Evolutionary conservation across 2,888 invertebrate species (phyloP), one percentile per base, ranked within the genome.

Genomic region (Pollenia griseotomentosa): DNA sequence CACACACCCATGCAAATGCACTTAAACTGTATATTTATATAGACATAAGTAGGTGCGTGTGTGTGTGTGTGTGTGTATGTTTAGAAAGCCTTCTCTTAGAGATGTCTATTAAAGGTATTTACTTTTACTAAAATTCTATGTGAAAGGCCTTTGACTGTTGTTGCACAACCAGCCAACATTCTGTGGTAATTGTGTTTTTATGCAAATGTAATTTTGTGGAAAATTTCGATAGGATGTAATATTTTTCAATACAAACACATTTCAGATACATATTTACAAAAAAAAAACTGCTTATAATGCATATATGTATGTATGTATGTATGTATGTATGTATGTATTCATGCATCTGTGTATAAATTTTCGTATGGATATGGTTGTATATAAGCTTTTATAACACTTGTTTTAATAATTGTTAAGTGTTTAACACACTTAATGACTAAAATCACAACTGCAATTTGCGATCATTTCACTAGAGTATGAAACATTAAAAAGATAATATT

Each of bases 131-230:
- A 75, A 75, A 85, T 68, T 77, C 55, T 71, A 77, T 55, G 53
- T 79, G 61, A 73, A 59, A 79, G 74, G 84, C 79, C 84, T 85
- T 85, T 85, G 84, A 79, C 79, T 83, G 42, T 51, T 33, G 33
- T 33, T 33, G 63, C 59, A 33, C 33, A 33, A 33, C 33, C 65
- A 59, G n/a, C 44, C 66, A 53, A 19, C 61, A 68, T 85, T 79
- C 68, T 80, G 84, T 87, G 85, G 79, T 88, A 88, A 85, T 88
- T 89, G 84, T 87, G 90, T 89, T 91, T 92, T 92, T 92, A 91
- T 91, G 91, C 89, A 90, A 90, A 91, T 89, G 92, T 90, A 91
- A 91, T 92, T 92, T 92, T 90, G 90, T 91, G 92, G 92, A 91
- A 91, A 89, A 92, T 90, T 91, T 91, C 91, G 92, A 91, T 92